A percentile compares a stretch with the other conserved stretches of the same genome.
Conservation (phyloP, 2,113 vertebrate species). For the Boulengeromyrus knoepffleri region DNA sequence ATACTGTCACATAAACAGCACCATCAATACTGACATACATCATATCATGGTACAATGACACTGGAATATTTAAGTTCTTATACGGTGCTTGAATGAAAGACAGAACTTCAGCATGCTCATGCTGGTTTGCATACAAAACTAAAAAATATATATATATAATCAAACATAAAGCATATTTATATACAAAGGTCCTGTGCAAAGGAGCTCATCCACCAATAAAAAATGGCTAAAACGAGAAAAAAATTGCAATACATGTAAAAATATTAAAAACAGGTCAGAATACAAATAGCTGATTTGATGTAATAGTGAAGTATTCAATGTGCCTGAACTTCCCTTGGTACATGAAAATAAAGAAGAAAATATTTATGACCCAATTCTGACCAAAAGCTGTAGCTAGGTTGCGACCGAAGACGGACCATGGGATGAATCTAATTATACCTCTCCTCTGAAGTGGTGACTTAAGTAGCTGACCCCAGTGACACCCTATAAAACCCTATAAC, state of each 20-base stretch:
- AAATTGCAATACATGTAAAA: background rate
- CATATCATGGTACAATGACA: background rate
- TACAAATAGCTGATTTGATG: background rate
- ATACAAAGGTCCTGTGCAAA: background rate
- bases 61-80: background rate
- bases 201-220: background rate
- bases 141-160: background rate
- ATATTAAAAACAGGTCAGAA: background rate
- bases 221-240: background rate
- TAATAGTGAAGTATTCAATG: background rate
- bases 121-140: background rate
- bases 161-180: background rate
- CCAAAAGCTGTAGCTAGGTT: background rate
- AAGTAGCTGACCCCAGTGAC: background rate
- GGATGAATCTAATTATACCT: background rate
- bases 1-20: background rate
- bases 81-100: background rate
- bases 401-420: background rate
- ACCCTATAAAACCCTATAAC: background rate
- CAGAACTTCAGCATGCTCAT: background rate
- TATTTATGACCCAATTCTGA: background rate
- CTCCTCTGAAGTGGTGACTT: background rate
- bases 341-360: background rate
- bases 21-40: background rate
- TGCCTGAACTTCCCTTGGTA: background rate